Conservation (phyloP, 2,888 invertebrate genomes). For the Halocaridina rubra region DNA sequence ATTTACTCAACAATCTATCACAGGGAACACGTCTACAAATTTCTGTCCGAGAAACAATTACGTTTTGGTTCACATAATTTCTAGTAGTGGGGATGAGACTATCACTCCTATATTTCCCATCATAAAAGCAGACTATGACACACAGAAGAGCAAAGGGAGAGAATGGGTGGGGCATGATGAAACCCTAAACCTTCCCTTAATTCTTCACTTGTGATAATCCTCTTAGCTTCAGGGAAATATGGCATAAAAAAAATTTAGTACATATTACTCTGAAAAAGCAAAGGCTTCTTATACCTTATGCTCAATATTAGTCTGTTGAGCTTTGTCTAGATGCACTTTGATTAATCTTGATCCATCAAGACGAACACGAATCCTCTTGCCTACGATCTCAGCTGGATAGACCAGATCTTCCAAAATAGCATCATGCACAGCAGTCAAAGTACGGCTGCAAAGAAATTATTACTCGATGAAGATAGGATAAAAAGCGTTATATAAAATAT, state of each 20-base stretch:
- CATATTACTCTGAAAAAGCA: no score
- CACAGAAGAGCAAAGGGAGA: no score
- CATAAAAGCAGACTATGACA: no score
- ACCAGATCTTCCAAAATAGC: slow-evolving; percentile 97
- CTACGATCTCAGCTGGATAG: slow-evolving; percentile 98
- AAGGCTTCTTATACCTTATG: slow-evolving; percentile 95
- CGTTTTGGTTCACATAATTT: no score
- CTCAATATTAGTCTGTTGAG: slow-evolving; percentile 98
- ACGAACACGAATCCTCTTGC: slow-evolving; percentile 95
- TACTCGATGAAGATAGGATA: background rate
- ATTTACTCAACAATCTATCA: background rate
- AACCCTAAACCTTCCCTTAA: no score
- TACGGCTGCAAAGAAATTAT: slow-evolving; percentile 77
- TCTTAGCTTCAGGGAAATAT: no score
- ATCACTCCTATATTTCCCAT: no score
- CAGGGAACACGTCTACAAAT: background rate
- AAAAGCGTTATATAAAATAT: background rate
- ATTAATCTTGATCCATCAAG: slow-evolving; percentile 95
- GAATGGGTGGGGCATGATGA: no score
- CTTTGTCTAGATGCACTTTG: slow-evolving; percentile 98
- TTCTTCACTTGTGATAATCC: no score
- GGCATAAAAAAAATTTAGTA: no score
- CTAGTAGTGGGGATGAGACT: no score
- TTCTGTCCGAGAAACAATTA: background rate
- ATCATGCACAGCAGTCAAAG: slow-evolving; percentile 97